These are phyloP conservation scores for Drosophila pachea DNA, from an alignment of 1,140 invertebrate species.

Conservation along the genomic window DNA sequence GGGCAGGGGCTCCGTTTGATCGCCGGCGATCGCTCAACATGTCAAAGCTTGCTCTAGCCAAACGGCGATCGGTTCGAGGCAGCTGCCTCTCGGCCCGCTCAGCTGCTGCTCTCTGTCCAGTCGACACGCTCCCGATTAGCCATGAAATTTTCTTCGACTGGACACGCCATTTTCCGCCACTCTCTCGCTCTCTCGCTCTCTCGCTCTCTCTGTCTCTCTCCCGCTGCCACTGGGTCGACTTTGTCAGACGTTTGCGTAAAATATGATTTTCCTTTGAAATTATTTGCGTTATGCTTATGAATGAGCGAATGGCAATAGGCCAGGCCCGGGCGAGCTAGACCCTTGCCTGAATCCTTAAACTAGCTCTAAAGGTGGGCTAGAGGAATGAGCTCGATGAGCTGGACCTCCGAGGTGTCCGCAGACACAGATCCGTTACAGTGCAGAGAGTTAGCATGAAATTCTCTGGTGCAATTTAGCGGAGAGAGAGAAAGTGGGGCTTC, in stretches of 20 bases:
- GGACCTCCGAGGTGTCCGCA: no score
- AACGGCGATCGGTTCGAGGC: no score
- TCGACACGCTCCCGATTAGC: constrained; percentile 65
- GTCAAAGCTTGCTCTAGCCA: constrained; percentile 35
- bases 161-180: constrained; percentile 21
- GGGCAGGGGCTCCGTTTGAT: constrained; percentile 28
- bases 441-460: no score
- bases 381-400: no score
- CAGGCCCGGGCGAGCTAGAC: no score
- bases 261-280: constrained; percentile 17
- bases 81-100: constrained; percentile 50
- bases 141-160: constrained; percentile 65
- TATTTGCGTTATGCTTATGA: constrained; percentile 20
- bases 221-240: constrained; percentile 1
- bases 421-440: no score
- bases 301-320: neutral
- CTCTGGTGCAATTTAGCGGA: no score
- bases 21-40: constrained; percentile 25
- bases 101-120: constrained; percentile 43
- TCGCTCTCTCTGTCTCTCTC: constrained; percentile 21
- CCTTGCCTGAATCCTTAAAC: no score
- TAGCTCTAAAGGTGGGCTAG: no score
- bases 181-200: constrained; percentile 1
- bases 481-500: no score
- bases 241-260: constrained; percentile 21